Conservation (phyloP, 2,888 invertebrate genomes). For the Shargacucullia verbasci region DNA sequence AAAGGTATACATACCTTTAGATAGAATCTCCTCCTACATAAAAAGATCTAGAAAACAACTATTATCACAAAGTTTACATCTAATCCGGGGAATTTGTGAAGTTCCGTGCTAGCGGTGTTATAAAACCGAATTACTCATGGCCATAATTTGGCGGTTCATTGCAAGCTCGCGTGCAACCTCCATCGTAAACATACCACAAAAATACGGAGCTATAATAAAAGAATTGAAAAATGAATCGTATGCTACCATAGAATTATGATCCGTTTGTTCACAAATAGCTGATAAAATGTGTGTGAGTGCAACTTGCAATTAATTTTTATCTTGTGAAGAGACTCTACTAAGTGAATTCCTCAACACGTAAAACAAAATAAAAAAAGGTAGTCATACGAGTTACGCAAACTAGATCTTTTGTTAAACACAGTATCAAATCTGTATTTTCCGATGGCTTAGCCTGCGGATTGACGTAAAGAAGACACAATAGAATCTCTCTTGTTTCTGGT, state of each 20-base stretch:
- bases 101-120: conserved; percentile 29
- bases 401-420: too few relatives aligned
- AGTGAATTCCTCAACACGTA: too few relatives aligned
- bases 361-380: too few relatives aligned
- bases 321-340: background rate
- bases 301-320: conserved; percentile 15
- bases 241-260: conserved; percentile 41
- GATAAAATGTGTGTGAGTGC: conserved; percentile 35
- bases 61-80: conserved; percentile 33
- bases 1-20: too few relatives aligned
- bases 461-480: too few relatives aligned
- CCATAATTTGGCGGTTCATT: conserved; percentile 45
- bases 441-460: too few relatives aligned
- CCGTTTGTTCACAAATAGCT: conserved; percentile 31
- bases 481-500: too few relatives aligned
- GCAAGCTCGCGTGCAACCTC: conserved; percentile 48
- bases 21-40: background rate
- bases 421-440: too few relatives aligned
- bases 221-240: conserved; percentile 43
- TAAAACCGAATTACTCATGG: conserved; percentile 45
- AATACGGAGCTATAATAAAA: conserved; percentile 44
- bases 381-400: too few relatives aligned
- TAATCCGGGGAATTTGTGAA: too few relatives aligned
- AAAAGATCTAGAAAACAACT: conserved; percentile 19
- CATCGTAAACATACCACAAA: conserved; percentile 44